These are phyloP conservation scores for Mamestra brassicae DNA, from an alignment of 2,888 invertebrate genomes.

Conservation along the genomic window DNA sequence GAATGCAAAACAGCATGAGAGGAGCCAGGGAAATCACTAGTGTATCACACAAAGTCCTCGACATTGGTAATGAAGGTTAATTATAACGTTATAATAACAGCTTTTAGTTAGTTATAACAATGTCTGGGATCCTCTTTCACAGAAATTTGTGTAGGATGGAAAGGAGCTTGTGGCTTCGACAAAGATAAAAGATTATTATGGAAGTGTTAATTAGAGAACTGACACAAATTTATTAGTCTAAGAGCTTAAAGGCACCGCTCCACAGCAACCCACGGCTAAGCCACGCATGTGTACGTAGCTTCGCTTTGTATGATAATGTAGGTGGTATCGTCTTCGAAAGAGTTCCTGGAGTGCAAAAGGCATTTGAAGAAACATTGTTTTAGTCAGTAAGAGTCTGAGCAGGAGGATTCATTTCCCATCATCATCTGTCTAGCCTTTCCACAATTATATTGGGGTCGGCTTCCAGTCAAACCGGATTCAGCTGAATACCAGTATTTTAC, in stretches of 20 bases:
- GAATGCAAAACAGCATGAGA: neutral
- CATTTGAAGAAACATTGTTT: too few relatives aligned
- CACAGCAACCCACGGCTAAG: neutral
- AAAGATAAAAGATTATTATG: neutral
- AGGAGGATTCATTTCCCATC: too few relatives aligned
- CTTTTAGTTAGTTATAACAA: conserved; percentile 1
- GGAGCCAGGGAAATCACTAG: neutral
- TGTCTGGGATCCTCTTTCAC: neutral
- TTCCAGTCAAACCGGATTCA: too few relatives aligned
- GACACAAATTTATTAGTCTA: neutral
- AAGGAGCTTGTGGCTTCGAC: conserved; percentile 7
- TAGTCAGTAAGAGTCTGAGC: too few relatives aligned
- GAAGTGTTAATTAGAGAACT: conserved; percentile 7
- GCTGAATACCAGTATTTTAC: too few relatives aligned
- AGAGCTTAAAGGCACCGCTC: neutral
- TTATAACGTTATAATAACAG: neutral
- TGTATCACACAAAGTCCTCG: neutral
- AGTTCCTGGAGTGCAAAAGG: too few relatives aligned
- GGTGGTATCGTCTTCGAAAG: too few relatives aligned
- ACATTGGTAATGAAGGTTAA: neutral
- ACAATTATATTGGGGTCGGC: too few relatives aligned
- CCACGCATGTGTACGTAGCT: too few relatives aligned
- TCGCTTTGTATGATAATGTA: too few relatives aligned
- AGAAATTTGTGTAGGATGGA: neutral
- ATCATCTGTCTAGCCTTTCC: too few relatives aligned